phyloP scores from a whole-genome alignment of 2,113 vertebrate genomes.

The Okapia johnstoni region DNA sequence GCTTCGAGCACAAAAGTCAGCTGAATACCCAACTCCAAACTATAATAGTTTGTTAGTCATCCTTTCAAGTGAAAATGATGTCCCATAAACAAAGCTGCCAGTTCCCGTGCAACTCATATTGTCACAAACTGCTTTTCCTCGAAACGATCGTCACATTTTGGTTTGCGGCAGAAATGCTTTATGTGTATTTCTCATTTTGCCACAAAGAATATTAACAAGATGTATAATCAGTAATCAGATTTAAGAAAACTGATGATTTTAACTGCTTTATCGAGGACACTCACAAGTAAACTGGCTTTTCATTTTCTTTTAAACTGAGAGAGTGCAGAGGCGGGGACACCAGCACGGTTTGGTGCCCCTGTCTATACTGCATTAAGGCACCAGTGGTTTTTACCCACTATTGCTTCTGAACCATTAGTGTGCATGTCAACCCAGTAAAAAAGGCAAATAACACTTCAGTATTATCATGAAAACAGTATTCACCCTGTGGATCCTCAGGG shows the following conservation, averaged over 20 bases:
- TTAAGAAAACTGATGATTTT: background rate
- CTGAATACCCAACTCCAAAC: background rate
- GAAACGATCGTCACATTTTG: background rate
- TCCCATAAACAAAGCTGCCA: background rate
- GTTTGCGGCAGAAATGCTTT: background rate
- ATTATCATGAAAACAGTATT: background rate
- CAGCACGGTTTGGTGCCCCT: background rate
- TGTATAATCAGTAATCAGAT: background rate
- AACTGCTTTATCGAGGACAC: background rate
- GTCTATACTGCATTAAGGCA: background rate
- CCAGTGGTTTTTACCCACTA: background rate
- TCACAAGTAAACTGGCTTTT: background rate
- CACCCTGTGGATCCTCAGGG: background rate
- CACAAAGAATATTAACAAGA: background rate
- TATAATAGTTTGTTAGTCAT: no score
- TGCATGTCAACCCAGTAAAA: background rate
- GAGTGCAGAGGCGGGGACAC: accelerated
- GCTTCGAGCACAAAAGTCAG: background rate
- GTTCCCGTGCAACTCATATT: background rate
- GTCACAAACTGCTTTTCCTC: background rate
- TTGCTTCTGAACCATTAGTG: background rate
- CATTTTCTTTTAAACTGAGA: background rate
- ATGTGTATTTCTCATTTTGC: background rate
- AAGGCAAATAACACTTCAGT: background rate
- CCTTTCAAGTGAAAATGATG: background rate